A percentile compares a stretch with the other conserved stretches of the same genome.
Conservation (phyloP, 1,140 invertebrate genomes). For the Ostrea denselamellosa region DNA sequence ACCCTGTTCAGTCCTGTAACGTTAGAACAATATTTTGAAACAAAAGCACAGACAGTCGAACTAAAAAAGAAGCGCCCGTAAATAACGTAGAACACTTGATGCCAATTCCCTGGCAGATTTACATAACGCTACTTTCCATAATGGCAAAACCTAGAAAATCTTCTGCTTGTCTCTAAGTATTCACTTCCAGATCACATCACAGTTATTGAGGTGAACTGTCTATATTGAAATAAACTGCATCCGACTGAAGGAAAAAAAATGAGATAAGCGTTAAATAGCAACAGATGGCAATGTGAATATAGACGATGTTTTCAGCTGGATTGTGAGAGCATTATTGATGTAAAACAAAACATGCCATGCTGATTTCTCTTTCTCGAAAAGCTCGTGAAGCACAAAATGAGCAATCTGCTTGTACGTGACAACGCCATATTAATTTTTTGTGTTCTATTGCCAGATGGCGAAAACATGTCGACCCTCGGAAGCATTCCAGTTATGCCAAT, state of each 20-base stretch:
- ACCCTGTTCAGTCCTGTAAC: not conserved
- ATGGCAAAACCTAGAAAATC: not conserved
- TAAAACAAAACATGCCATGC: conserved; percentile 19
- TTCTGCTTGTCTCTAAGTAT: not conserved
- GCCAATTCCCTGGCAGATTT: conserved; percentile 15
- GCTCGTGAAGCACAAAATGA: not conserved
- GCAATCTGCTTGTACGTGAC: not conserved
- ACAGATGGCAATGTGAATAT: conserved; percentile 11
- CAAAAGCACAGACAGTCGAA: not conserved
- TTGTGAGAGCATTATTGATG: conserved; percentile 7
- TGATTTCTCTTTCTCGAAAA: not conserved
- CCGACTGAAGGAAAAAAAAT: not conserved
- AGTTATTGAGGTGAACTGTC: not conserved
- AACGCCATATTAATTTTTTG: not conserved
- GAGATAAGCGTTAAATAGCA: not conserved
- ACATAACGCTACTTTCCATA: not conserved
- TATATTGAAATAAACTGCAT: not conserved
- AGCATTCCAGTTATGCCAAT: not conserved
- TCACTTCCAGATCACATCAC: not conserved
- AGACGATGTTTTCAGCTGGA: not conserved
- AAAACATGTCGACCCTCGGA: not conserved
- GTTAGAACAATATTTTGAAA: not conserved
- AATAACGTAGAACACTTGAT: conserved; percentile 10
- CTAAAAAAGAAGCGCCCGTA: not conserved
- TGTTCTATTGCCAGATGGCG: not conserved